Evolutionary conservation across 37 sponge, comb jelly and placozoan genomes (phyloP), one percentile per base, ranked within the genome.

Genomic region (Beroe ovata): DNA sequence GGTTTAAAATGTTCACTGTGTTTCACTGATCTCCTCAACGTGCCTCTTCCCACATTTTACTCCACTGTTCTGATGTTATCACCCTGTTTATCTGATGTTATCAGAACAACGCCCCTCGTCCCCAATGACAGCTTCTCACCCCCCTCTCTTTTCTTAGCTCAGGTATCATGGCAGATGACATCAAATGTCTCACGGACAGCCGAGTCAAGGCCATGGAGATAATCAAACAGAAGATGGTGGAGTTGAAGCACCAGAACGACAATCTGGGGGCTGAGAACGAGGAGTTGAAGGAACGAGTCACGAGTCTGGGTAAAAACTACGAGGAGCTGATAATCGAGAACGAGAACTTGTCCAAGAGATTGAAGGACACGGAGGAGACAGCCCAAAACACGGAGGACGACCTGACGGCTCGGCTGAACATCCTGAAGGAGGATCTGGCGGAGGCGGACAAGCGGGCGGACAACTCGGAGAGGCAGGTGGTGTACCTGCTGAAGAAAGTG

Each of bases 251-350:
- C 36, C 69, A 66, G 16, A 66, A 66, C 30, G 69, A 66, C 16
- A 66, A 66, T 11, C 69, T 66, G 8, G 69, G 36, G 18, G 19
- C 33, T 32, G 69, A 66, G 16, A 66, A 66, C 30, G 69, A 34
- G 3, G 69, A 66, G 2, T 37, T 66, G 36, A 34, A 25, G 34
- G 69, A 66, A 4, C 69, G 69, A 66, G 36, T 26, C 2, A 25
- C 25, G 36, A 66, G 32, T 14, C 69, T 66, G 1, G 16, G 69
- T 33, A 66, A 66, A 37, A 66, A 30, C 69, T 66, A 66, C 30
- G 69, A 66, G 69, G 69, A 66, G 32, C 69, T 66, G 35, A 66
- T 66, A 1, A 66, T 66, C 36, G 69, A 66, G 30, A 66, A 66
- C 36, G 69, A 66, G 30, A 66, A 66, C 69, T 37, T 66, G 16